A percentile compares a stretch with the other conserved stretches of the same genome.
Conservation (phyloP, 2,888 invertebrate species). For the Polyploca ridens region DNA sequence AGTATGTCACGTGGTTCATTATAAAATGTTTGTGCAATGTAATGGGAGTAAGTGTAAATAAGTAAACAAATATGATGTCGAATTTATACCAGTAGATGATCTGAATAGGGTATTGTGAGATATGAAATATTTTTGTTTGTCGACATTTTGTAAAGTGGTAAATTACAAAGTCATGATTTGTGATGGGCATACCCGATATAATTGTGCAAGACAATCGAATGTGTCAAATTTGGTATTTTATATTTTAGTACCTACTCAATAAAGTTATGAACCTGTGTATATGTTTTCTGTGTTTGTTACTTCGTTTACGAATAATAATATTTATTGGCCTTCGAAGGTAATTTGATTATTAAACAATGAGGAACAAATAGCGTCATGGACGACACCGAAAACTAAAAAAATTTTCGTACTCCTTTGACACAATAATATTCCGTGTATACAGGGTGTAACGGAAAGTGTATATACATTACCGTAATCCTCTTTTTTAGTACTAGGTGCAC, state of each 20-base stretch:
- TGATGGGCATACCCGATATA: conserved; percentile 25
- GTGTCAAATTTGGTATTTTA: conserved; percentile 69
- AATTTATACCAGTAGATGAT: conserved; percentile 47
- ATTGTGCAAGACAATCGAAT: conserved; percentile 32
- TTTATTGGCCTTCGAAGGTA: neutral
- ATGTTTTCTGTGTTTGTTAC: conserved; percentile 15
- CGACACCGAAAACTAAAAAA: no score
- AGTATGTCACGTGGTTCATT: conserved; percentile 16
- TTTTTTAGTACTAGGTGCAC: no score
- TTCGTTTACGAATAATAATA: neutral
- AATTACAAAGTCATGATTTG: conserved; percentile 24
- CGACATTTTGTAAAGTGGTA: conserved; percentile 42
- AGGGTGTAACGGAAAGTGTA: no score
- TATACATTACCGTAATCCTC: no score
- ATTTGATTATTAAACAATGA: no score
- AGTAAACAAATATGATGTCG: conserved; percentile 46
- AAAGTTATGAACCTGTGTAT: conserved; percentile 56
- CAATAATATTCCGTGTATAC: no score
- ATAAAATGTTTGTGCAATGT: conserved; percentile 39
- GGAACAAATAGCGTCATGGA: no score
- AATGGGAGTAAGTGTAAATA: conserved; percentile 51
- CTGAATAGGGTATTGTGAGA: conserved; percentile 44
- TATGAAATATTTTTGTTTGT: conserved; percentile 46
- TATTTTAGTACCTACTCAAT: conserved; percentile 65
- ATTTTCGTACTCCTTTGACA: no score